phyloP scores from a whole-genome alignment of 2,888 invertebrate species.

The Melipona beecheii region DNA sequence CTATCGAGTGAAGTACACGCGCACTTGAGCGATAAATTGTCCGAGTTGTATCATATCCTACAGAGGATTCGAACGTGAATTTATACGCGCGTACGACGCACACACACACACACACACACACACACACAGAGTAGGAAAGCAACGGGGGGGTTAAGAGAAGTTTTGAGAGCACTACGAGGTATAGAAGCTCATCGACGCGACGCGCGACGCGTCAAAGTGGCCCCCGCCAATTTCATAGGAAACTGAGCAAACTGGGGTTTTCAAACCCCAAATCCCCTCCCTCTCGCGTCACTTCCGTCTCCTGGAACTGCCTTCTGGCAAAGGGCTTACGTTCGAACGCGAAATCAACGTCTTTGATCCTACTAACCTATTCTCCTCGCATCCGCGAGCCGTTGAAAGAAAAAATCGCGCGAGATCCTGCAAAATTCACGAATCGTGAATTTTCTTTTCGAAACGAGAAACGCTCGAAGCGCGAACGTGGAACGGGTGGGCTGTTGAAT shows the following conservation, averaged over 20 bases:
- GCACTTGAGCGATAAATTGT: slow-evolving; percentile 59
- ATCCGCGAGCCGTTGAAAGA: no score
- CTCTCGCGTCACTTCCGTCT: background rate
- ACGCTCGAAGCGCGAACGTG: background rate
- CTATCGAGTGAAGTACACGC: slow-evolving; percentile 32
- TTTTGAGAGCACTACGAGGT: slow-evolving; percentile 70
- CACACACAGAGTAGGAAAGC: slow-evolving; percentile 34
- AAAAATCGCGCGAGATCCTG: no score
- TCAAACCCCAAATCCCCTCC: slow-evolving; percentile 43
- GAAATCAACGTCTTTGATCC: no score
- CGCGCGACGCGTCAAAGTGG: slow-evolving; percentile 80
- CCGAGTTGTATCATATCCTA: slow-evolving; percentile 59
- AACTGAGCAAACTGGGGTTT: slow-evolving; percentile 76
- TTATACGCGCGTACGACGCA: background rate
- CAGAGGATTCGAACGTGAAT: slow-evolving; percentile 28
- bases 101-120: background rate
- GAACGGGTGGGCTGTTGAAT: background rate
- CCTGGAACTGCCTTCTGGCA: background rate
- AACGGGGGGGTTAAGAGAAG: slow-evolving; percentile 62
- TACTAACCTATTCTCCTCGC: no score
- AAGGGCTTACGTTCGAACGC: no score
- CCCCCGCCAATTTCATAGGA: slow-evolving; percentile 78
- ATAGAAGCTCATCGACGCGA: slow-evolving; percentile 77
- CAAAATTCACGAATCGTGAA: background rate
- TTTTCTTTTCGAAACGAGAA: background rate